phyloP scores from a whole-genome alignment of 2,797 vertebrate species.

The Nothura maculosa region DNA sequence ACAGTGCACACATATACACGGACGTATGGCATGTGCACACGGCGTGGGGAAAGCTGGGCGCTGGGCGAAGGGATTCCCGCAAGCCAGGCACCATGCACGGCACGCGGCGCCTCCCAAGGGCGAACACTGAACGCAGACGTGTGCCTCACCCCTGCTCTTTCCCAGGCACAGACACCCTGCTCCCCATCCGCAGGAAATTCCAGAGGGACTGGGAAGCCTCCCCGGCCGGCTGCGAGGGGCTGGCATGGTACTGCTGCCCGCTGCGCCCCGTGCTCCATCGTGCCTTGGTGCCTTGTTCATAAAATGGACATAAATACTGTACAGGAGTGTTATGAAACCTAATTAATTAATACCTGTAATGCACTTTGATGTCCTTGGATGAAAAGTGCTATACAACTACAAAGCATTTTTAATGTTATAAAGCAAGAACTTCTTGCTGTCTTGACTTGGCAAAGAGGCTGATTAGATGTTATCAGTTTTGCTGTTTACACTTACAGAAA shows the following conservation, averaged over 20 bases:
- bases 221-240: no score
- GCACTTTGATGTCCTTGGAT: conserved; percentile 76
- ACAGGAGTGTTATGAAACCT: conserved; percentile 66
- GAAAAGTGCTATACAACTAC: conserved; percentile 76
- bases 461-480: conserved; percentile 75
- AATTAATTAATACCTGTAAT: conserved; percentile 75
- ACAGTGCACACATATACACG: no score
- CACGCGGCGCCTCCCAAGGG: not conserved
- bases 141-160: not conserved
- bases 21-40: no score
- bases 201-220: no score
- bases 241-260: not conserved
- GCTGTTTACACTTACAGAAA: conserved; percentile 63
- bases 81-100: no score
- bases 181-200: not conserved
- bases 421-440: conserved; percentile 71
- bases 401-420: conserved; percentile 75
- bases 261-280: not conserved
- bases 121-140: not conserved
- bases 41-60: no score
- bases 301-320: conserved; percentile 66
- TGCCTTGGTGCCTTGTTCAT: not conserved
- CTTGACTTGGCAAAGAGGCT: conserved; percentile 64
- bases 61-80: not conserved
- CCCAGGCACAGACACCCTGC: not conserved